Evolutionary conservation across 64 coral and sea anemone genomes (phyloP).

Genomic region (Montipora cactus): DNA sequence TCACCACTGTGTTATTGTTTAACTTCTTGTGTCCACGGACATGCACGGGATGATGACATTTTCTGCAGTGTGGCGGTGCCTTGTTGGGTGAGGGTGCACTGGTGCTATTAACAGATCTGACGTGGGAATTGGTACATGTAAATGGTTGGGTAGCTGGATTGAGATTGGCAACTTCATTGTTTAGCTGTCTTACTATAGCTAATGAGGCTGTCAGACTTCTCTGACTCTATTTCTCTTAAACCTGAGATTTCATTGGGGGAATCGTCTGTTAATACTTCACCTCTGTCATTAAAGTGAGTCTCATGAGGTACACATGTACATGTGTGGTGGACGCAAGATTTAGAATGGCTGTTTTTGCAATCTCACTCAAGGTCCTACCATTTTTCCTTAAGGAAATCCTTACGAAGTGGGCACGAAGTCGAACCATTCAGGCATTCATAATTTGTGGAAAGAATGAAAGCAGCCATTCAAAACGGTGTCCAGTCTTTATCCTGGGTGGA

Average conservation of each 20-base stretch:
- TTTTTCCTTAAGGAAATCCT: conserved; percentile 59
- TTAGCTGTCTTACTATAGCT: background rate
- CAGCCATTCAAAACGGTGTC: conserved; percentile 34
- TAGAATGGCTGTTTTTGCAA: conserved; percentile 61
- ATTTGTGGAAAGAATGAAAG: conserved; percentile 70
- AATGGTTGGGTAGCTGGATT: conserved; percentile 29
- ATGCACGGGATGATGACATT: conserved; percentile 11
- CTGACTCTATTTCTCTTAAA: conserved; percentile 38
- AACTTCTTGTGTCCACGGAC: conserved; percentile 38
- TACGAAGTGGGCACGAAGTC: conserved; percentile 46
- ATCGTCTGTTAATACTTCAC: conserved; percentile 13
- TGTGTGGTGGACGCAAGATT: conserved; percentile 40
- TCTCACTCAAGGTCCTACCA: conserved; percentile 50
- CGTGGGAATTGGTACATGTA: background rate
- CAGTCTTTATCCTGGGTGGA: conserved; percentile 13
- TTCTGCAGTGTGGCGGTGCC: conserved; percentile 54
- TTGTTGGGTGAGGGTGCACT: background rate
- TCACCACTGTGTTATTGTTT: background rate
- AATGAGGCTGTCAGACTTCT: conserved; percentile 16
- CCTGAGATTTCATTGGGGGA: background rate
- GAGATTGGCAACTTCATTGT: conserved; percentile 33
- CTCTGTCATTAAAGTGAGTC: background rate
- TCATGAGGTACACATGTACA: background rate
- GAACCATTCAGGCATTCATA: conserved; percentile 27
- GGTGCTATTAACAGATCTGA: background rate